A percentile compares a stretch with the other conserved stretches of the same genome.
Evolutionary conservation across 1,140 invertebrate species (phyloP).

Genomic region (Acromyrmex heyeri): DNA sequence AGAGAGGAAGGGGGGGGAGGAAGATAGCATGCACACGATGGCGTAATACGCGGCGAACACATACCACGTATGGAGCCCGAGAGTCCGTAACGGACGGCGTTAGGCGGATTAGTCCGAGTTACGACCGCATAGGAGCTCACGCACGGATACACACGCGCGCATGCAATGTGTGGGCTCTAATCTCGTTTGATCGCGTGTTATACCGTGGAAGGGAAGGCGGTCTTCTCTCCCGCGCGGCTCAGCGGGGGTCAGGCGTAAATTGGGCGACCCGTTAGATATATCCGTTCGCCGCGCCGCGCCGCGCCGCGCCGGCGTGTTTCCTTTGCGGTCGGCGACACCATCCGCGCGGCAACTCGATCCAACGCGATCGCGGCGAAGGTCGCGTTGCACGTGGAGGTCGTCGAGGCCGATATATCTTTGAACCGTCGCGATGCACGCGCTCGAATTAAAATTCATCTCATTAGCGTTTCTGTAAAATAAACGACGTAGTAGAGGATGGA

Average conservation of each 20-base stretch:
- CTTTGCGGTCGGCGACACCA: conserved; percentile 41
- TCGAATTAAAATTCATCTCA: not conserved
- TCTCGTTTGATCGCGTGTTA: conserved; percentile 55
- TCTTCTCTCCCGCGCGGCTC: not conserved
- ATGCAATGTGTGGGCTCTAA: conserved; percentile 11
- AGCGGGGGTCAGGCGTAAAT: conserved; percentile 29
- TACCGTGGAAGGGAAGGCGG: not conserved
- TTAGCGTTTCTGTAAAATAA: not conserved
- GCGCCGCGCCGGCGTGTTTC: conserved; percentile 16
- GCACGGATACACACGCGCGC: not conserved
- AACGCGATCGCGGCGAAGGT: conserved; percentile 41
- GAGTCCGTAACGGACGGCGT: conserved; percentile 47
- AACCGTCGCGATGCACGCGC: not conserved
- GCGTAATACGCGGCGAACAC: conserved; percentile 38
- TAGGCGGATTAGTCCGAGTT: conserved; percentile 52
- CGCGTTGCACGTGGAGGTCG: conserved; percentile 17
- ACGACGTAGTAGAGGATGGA: too few species aligned
- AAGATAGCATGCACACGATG: conserved; percentile 17
- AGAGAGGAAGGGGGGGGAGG: not conserved
- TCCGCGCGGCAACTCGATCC: conserved; percentile 24
- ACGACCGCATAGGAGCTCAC: not conserved
- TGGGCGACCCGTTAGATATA: conserved; percentile 62
- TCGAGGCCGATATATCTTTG: not conserved
- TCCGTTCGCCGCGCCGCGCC: conserved; percentile 16
- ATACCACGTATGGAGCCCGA: conserved; percentile 5